phyloP scores from a whole-genome alignment of 1,140 invertebrate genomes.

The Luehdorfia chinensis region DNA sequence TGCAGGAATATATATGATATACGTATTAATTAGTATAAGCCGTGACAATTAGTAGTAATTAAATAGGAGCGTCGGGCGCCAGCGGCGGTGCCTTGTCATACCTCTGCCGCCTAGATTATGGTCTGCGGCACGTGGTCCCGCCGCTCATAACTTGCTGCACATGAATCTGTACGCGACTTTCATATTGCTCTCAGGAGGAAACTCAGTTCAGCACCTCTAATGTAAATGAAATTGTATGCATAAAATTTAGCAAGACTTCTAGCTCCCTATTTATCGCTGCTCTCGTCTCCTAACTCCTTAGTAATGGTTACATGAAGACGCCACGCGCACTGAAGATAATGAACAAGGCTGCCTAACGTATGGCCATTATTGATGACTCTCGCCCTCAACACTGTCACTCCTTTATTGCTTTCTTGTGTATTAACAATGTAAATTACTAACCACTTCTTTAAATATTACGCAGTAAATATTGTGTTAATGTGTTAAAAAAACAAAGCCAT shows the following conservation, averaged over 20 bases:
- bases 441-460: conserved; percentile 41
- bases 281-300: conserved; percentile 64
- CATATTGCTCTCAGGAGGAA: conserved; percentile 60
- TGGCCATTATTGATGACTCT: conserved; percentile 66
- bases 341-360: conserved; percentile 61
- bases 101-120: conserved; percentile 60
- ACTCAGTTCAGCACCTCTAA: conserved; percentile 63
- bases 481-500: no score
- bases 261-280: conserved; percentile 66
- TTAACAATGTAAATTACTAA: conserved; percentile 52
- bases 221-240: conserved; percentile 74
- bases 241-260: conserved; percentile 68
- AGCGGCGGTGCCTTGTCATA: conserved; percentile 44
- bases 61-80: conserved; percentile 49
- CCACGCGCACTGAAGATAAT: conserved; percentile 48
- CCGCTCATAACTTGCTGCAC: conserved; percentile 64
- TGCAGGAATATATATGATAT: conserved; percentile 51
- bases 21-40: conserved; percentile 55
- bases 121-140: conserved; percentile 49
- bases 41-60: conserved; percentile 72
- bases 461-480: conserved; percentile 4
- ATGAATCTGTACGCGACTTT: conserved; percentile 69
- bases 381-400: conserved; percentile 36
- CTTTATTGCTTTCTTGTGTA: conserved; percentile 46
- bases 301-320: conserved; percentile 63